Evolutionary conservation across 2,797 vertebrate species (phyloP).

Genomic region (Chaunax sp.): DNA sequence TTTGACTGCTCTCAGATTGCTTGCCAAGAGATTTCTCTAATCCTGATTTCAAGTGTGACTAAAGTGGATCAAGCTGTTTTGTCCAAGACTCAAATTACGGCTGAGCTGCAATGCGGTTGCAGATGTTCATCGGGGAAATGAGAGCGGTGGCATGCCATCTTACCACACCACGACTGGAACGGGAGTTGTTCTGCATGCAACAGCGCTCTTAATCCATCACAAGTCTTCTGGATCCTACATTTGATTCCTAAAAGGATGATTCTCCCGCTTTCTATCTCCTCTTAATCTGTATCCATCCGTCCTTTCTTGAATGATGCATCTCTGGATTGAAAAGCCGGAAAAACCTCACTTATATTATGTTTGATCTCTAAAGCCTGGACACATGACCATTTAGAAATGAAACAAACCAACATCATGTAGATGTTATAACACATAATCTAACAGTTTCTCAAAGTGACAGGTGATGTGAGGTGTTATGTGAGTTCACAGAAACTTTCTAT

Average conservation of each 20-base stretch:
- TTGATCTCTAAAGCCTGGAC: constrained; percentile 16
- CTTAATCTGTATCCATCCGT: constrained; percentile 13
- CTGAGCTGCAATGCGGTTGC: constrained; percentile 53
- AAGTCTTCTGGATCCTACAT: constrained; percentile 45
- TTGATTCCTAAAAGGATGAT: constrained; percentile 42
- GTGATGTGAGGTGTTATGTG: neutral
- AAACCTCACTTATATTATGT: constrained; percentile 12
- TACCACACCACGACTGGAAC: constrained; percentile 16
- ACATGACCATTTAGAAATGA: too few species aligned
- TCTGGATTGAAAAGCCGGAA: constrained; percentile 16
- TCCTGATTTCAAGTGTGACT: constrained; percentile 79
- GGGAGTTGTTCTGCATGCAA: constrained; percentile 55
- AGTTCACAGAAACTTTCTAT: constrained; percentile 26
- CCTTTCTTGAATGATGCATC: constrained; percentile 15
- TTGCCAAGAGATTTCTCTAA: constrained; percentile 75
- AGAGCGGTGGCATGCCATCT: constrained; percentile 56
- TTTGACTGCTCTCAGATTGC: constrained; percentile 70
- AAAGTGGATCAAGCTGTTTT: constrained; percentile 77
- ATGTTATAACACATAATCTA: too few species aligned
- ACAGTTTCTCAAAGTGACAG: too few species aligned
- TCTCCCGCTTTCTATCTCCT: constrained; percentile 15
- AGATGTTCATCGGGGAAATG: constrained; percentile 61
- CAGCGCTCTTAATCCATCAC: constrained; percentile 51
- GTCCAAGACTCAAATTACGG: constrained; percentile 68
- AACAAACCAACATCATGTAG: too few species aligned